Conservation (phyloP, 2,797 vertebrate species). For the Tapirus indicus region DNA sequence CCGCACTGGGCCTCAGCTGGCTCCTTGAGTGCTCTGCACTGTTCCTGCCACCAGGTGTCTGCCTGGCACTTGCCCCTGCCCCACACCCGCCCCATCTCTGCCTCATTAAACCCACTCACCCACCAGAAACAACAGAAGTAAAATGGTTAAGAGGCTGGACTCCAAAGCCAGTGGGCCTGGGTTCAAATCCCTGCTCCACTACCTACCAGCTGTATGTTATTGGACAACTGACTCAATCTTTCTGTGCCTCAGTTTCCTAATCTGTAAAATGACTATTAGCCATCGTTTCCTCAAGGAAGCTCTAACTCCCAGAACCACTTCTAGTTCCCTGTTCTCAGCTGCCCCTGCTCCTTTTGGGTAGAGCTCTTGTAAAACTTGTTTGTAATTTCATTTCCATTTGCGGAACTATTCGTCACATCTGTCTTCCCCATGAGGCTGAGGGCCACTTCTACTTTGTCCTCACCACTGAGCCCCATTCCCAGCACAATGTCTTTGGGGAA, state of each 20-base stretch:
- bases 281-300: not conserved
- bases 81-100: not conserved
- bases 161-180: not conserved
- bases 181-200: not conserved
- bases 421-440: not conserved
- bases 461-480: not conserved
- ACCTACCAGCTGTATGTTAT: not conserved
- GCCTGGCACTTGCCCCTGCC: not conserved
- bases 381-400: not conserved
- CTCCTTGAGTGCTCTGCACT: not conserved
- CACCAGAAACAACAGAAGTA: not conserved
- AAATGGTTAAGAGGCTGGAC: not conserved
- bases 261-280: not conserved
- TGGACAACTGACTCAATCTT: not conserved
- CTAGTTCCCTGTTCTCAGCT: not conserved
- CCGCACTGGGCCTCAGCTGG: not conserved
- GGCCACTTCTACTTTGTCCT: not conserved
- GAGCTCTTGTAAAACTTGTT: not conserved
- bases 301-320: not conserved
- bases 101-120: not conserved
- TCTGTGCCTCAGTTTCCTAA: not conserved
- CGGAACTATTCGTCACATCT: not conserved
- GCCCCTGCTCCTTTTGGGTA: not conserved
- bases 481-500: not conserved
- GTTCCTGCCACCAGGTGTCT: not conserved